A percentile compares a stretch with the other conserved stretches of the same genome.
Conservation (phyloP, 2,797 vertebrate genomes). For the Cirrhinus molitorella region DNA sequence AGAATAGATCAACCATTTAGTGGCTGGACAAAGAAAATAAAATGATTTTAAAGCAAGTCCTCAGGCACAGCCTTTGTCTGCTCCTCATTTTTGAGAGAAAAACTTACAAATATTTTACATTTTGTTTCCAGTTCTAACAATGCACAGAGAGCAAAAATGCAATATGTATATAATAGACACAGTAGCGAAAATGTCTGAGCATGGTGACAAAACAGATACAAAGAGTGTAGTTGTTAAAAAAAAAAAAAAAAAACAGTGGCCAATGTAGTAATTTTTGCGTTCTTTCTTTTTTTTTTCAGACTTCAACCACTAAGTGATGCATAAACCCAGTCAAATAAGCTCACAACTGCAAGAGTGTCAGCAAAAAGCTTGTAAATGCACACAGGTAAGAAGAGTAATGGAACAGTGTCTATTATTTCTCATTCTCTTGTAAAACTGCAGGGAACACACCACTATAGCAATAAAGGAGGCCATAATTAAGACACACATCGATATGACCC, state of each 20-base stretch:
- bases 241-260: background rate
- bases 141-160: constrained; percentile 18
- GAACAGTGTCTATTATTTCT: background rate
- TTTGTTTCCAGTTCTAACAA: constrained; percentile 1
- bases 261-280: background rate
- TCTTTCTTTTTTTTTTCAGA: constrained; percentile 14
- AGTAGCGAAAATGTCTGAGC: constrained; percentile 17
- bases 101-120: background rate
- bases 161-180: background rate
- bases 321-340: constrained; percentile 35
- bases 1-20: background rate
- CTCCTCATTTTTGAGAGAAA: background rate
- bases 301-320: constrained; percentile 32
- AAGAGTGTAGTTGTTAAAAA: background rate
- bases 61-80: constrained; percentile 26
- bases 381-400: constrained; percentile 23
- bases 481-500: background rate
- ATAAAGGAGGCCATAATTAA: background rate
- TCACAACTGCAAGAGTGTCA: constrained; percentile 30
- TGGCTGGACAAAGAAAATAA: background rate
- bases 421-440: constrained; percentile 4
- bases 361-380: constrained; percentile 16
- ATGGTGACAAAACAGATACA: constrained; percentile 10
- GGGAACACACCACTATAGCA: constrained; percentile 14
- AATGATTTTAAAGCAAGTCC: constrained; percentile 6